A percentile compares a stretch with the other conserved stretches of the same genome.
Evolutionary conservation across 2,113 vertebrate genomes (phyloP).

Genomic region (Trogon surrucura): DNA sequence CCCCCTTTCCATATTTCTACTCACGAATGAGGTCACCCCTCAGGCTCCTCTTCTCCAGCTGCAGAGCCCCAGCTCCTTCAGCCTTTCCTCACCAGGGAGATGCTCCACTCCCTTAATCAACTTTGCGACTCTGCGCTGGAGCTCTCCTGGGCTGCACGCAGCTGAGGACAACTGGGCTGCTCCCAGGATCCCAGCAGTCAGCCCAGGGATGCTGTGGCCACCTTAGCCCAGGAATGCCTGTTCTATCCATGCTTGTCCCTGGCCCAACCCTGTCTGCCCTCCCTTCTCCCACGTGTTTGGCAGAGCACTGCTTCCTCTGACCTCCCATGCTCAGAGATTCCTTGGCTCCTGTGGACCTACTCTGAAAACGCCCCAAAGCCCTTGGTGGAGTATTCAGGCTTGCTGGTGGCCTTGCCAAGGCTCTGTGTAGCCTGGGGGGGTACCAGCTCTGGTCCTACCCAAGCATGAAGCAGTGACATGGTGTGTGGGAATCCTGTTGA

Average conservation of each 20-base stretch:
- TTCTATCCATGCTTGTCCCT: too few relatives aligned
- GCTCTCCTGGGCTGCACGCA: background rate
- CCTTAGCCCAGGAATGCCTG: background rate
- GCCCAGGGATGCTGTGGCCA: background rate
- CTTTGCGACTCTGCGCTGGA: background rate
- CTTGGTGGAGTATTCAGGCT: background rate
- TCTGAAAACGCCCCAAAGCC: background rate
- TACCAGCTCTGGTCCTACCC: background rate
- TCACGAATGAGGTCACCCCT: too few relatives aligned
- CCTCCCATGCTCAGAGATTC: background rate
- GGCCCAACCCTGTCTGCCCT: background rate
- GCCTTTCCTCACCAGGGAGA: too few relatives aligned
- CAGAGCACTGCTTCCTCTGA: background rate
- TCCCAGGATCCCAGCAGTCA: background rate
- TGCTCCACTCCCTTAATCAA: too few relatives aligned
- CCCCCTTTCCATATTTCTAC: too few relatives aligned
- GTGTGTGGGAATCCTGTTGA: too few relatives aligned
- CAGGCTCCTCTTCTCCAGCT: too few relatives aligned
- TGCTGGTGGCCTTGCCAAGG: background rate
- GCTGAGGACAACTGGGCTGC: background rate
- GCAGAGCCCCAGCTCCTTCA: too few relatives aligned
- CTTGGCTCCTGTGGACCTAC: background rate
- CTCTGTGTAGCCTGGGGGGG: background rate
- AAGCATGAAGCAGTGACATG: rapidly evolving
- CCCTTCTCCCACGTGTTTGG: background rate